Percentiles rank a stretch among this genome's conserved stretches.
Conservation (phyloP, 2,113 vertebrate genomes). For the Pitta sordida region DNA sequence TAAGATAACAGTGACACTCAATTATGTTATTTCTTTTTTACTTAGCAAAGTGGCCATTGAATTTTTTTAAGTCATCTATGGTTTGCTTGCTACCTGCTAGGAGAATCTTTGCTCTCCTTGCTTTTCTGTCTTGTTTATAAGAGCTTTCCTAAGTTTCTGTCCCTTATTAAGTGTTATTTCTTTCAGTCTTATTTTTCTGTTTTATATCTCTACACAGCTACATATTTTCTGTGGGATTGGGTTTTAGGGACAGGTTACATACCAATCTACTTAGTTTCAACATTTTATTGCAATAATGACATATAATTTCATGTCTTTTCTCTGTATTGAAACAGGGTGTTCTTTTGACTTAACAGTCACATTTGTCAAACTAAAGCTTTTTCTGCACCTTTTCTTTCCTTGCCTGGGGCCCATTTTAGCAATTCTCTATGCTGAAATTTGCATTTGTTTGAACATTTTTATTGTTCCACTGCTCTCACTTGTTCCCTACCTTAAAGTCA, state of each 20-base stretch:
- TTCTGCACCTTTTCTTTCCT: background rate
- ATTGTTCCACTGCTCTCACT: background rate
- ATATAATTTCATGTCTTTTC: background rate
- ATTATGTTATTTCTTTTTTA: background rate
- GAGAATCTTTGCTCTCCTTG: background rate
- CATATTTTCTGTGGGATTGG: background rate
- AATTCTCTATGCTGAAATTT: background rate
- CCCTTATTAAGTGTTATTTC: background rate
- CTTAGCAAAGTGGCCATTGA: background rate
- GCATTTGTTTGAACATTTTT: background rate
- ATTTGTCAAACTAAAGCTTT: slow-evolving; percentile 7
- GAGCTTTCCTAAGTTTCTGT: background rate
- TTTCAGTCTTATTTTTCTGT: background rate
- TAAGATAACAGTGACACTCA: background rate
- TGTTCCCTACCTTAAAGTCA: background rate
- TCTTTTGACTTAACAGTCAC: background rate
- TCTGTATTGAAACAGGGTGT: background rate
- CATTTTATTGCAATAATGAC: background rate
- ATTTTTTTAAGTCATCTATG: background rate
- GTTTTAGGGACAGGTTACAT: background rate
- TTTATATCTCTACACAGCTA: background rate
- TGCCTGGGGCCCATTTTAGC: background rate
- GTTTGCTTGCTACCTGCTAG: background rate
- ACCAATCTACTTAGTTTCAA: background rate
- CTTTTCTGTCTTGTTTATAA: background rate